phyloP scores from a whole-genome alignment of 2,797 vertebrate genomes.

The Nannoperca obscura region DNA sequence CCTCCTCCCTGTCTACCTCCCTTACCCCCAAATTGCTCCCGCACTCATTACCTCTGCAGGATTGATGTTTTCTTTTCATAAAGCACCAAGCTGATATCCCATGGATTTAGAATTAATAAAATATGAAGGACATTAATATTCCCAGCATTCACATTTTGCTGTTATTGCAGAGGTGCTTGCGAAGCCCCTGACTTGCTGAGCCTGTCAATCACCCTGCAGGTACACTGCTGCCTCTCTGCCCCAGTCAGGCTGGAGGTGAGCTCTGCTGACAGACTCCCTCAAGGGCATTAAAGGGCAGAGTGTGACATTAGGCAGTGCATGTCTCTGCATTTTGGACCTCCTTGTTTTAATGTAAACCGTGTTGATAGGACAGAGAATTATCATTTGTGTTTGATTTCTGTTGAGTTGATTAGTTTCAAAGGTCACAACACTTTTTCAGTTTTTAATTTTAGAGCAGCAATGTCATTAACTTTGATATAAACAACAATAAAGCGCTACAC shows the following conservation, averaged over 20 bases:
- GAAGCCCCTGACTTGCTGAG: conserved; percentile 56
- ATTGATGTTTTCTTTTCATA: conserved; percentile 86
- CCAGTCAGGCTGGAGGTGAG: conserved; percentile 71
- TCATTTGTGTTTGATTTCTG: conserved; percentile 28
- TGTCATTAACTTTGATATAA: not conserved
- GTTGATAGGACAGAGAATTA: conserved; percentile 6
- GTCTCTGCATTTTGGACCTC: conserved; percentile 47
- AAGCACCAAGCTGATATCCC: conserved; percentile 73
- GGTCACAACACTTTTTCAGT: conserved; percentile 13
- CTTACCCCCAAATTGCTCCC: conserved; percentile 65
- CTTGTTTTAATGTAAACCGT: conserved; percentile 32
- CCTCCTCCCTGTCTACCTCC: conserved; percentile 31
- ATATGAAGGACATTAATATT: conserved; percentile 87
- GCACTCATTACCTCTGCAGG: conserved; percentile 77
- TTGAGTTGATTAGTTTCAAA: conserved; percentile 33
- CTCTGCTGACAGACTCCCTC: conserved; percentile 69
- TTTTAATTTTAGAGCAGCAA: conserved; percentile 14
- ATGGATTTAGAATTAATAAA: conserved; percentile 85
- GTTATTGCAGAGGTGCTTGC: conserved; percentile 72
- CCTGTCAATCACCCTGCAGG: conserved; percentile 80
- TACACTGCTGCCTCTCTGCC: conserved; percentile 54
- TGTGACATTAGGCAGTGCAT: conserved; percentile 48
- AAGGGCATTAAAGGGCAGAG: conserved; percentile 72
- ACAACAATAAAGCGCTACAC: not conserved
- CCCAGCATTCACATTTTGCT: conserved; percentile 69